Percentiles rank a stretch among this genome's conserved stretches.
Conservation (phyloP, 64 coral and sea anemone genomes). For the Actinia equina region DNA sequence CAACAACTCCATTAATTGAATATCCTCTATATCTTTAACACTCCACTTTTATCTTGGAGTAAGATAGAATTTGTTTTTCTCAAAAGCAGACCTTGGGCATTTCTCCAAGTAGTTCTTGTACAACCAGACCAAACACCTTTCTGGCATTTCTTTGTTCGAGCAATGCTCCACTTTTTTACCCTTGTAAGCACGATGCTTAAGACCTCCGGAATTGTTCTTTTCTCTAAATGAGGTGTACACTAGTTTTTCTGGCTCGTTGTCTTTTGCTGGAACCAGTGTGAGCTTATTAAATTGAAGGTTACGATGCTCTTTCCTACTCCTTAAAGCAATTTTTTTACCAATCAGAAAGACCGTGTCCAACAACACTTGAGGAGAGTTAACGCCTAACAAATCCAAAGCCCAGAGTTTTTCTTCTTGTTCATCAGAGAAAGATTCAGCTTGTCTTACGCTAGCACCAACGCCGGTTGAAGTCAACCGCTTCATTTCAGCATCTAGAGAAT, state of each 20-base stretch:
- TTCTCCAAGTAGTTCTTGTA: conserved; percentile 46
- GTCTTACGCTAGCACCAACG: not conserved
- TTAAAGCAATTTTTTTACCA: too few species aligned
- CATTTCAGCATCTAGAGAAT: conserved; percentile 27
- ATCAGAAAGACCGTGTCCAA: conserved; percentile 23
- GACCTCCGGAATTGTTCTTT: conserved; percentile 32
- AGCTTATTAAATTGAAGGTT: not conserved
- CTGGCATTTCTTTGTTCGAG: conserved; percentile 8
- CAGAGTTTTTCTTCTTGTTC: conserved; percentile 24
- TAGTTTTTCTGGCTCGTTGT: conserved; percentile 20
- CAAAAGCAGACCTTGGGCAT: conserved; percentile 14
- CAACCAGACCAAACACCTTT: conserved; percentile 29
- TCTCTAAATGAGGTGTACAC: conserved; percentile 32
- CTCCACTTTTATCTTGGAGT: not conserved
- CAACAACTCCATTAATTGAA: not conserved
- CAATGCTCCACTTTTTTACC: conserved; percentile 30
- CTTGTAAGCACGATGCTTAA: conserved; percentile 26
- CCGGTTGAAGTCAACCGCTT: not conserved
- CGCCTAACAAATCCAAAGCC: not conserved
- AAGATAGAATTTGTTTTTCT: conserved; percentile 6
- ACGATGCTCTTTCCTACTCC: too few species aligned
- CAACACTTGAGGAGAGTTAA: conserved; percentile 22
- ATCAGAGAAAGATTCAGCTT: conserved; percentile 7
- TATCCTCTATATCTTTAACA: conserved; percentile 4
- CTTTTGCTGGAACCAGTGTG: not conserved